Evolutionary conservation across 2,888 invertebrate species (phyloP), one percentile per base, ranked within the genome.

Genomic region (Aricia artaxerxes): DNA sequence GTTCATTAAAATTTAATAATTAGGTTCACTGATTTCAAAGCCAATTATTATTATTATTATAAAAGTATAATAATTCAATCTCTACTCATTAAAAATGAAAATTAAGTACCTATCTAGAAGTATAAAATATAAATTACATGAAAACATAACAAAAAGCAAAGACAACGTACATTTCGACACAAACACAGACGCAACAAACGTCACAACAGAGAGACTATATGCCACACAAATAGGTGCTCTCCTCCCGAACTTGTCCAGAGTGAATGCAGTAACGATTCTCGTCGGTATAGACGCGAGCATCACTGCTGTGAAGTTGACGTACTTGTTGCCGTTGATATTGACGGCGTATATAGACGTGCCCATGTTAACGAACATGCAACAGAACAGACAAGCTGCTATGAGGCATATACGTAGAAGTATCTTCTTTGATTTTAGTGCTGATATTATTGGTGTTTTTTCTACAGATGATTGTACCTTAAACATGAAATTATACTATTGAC

Each of bases 261-360:
- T 93, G n/a, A 96, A 86, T 0, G 93, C 94, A 0, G 91, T 92
- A 75, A 94, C 82, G 80, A 93, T 84, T 57, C 93, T 86, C 1
- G 95, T 95, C 0, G 97, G 97, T 64, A 97, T 95, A 82, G 97
- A 96, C n/a, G 96, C 95, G 49, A 96, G 87, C 72, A 95, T 90
- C 77, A 96, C 94, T 60, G 95, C 90, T 1, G 97, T 96, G 88
- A 97, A 97, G 91, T 97, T 97, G 38, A 97, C 86, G 88, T 97
- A 97, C 86, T 96, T 96, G 89, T 97, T 96, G 35, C 97, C 97
- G 69, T 95, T 95, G 76, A 98, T 91, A 35, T 95, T 95, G 24
- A 97, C 96, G 0, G 97, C 96, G 91, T 97, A 97, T 82, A 97
- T 92, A 60, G 97, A 96, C 77, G 97, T 91, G 0, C 97, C 97